Base-by-base conservation (phyloP, 53 echinoderm and acorn worm genomes). In the Echinarachnius parma region DNA sequence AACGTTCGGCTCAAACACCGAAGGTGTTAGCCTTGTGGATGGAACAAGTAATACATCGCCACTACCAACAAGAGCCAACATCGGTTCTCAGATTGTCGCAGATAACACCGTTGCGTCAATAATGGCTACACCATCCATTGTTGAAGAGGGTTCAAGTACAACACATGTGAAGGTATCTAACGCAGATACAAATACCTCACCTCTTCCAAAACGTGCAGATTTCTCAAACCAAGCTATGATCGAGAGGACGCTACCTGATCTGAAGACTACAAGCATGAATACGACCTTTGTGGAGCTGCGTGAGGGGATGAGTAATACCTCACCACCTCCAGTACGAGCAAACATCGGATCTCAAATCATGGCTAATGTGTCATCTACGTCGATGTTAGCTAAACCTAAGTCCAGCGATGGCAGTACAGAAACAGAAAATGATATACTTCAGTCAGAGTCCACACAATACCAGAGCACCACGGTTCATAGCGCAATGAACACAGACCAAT, bases 31-130 rank as follows among this genome's bases (percentile, higher is more conserved):
- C 7, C 7, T 60, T 19, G 2, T 13, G 11, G 60, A 60, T 20
- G 33, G 32, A n/a, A 34, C 60, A 31, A 32, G 14, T 31, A 60
- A 60, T 33, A 60, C 63, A 34, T 62, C 63, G 9, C 63, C 63
- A 9, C 44, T 62, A n/a, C 63, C 63, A 3, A 0, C 28, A 20
- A 62, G 42, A n/a, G 44, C 37, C 1, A 16, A 62, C 34, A 22
- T 2, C 10, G 21, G 9, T 42, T 23, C 57, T 27, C 57, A 57
- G 16, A 28, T 57, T 4, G 28, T 5, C 8, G 4, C 52, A 15
- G 52, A 50, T 10, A 50, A 11, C 5, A 15, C 52, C 4, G 18
- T 50, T 16, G 52, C 52, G 18, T 16, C 52, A 8, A 50, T 50
- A 19, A 50, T n/a, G 9, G 52, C 52, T 4, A 50, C 4, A 19